Evolutionary conservation across 1,140 invertebrate species (phyloP), one percentile per base, ranked within the genome.

Genomic region (Drosophila rufa): DNA sequence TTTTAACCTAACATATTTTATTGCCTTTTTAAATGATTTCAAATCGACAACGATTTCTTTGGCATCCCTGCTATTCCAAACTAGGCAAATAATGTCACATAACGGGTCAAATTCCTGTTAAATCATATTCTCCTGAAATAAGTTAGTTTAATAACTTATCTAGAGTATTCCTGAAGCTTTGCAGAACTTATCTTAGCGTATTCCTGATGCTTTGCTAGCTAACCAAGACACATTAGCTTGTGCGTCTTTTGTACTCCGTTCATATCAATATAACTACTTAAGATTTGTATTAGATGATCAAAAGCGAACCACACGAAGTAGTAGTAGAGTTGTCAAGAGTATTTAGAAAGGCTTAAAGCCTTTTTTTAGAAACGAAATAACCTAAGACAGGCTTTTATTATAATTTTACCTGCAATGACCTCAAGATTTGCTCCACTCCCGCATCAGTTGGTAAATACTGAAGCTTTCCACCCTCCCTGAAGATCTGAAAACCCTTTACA

Each of bases 191-290:
- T 22, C 2, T 15, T 15, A 27, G 14, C 27, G 6, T 12, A 30
- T 60, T 42, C 17, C 36, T 59, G 53, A 59, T 43, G 40, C 17
- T n/a, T 30, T 42, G n/a, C 27, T 40, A 22, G 17, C 33, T 33
- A 30, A 27, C 22, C 2, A 19, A 38, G 27, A 27, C n/a, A 14
- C 15, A 17, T 59, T 30, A 60, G 25, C 25, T 30, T 60, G 27
- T 42, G 25, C 17, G 8, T 19, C 17, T 36, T 14, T 17, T n/a
- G 36, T 8, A 50, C 59, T 64, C 15, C 17, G 38, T 12, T 61
- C 62, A 65, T 65, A 65, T 65, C 62, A 65, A 61, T 9, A 25
- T 25, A 65, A 19, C 27, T 33, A 12, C 25, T 59, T 43, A 65
- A 33, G 53, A 64, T 33, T 30, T 1, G 27, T 11, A 19, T n/a